A percentile compares a stretch with the other conserved stretches of the same genome.
These are phyloP conservation scores for Leptinotarsa juncta DNA, from an alignment of 2,888 invertebrate genomes.

Conservation along the genomic window DNA sequence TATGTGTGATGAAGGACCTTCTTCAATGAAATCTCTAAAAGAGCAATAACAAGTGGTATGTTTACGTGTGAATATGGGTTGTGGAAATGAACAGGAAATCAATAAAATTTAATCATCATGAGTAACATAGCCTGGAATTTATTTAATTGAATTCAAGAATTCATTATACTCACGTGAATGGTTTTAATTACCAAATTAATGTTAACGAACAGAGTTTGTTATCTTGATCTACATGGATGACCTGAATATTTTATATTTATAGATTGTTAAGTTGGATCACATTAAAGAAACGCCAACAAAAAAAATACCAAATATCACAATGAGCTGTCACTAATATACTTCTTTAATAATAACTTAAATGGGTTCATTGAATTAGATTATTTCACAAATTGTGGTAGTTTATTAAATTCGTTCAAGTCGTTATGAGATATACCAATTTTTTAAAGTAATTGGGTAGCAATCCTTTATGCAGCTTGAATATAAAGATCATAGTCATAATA, in stretches of 20 bases:
- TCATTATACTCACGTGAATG: neutral
- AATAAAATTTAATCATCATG: constrained; percentile 34
- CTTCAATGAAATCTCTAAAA: constrained; percentile 43
- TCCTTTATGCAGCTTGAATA: too few relatives aligned
- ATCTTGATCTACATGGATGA: neutral
- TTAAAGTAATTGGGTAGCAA: too few relatives aligned
- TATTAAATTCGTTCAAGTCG: too few relatives aligned
- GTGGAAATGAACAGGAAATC: constrained; percentile 21
- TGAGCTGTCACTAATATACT: too few relatives aligned
- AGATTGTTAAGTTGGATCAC: too few relatives aligned
- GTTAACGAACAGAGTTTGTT: neutral
- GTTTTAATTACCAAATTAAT: neutral
- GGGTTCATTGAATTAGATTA: too few relatives aligned
- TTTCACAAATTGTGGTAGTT: too few relatives aligned
- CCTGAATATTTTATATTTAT: neutral
- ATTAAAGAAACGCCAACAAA: too few relatives aligned
- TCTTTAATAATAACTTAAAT: too few relatives aligned
- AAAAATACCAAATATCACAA: too few relatives aligned
- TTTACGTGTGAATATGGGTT: constrained; percentile 7
- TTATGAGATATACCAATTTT: too few relatives aligned
- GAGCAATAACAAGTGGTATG: neutral
- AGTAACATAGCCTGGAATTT: neutral
- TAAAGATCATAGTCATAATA: too few relatives aligned
- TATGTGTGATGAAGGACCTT: neutral
- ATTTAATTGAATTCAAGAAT: neutral